Base-by-base conservation (phyloP, 2,113 vertebrate species). In the Nothocercus julius region DNA sequence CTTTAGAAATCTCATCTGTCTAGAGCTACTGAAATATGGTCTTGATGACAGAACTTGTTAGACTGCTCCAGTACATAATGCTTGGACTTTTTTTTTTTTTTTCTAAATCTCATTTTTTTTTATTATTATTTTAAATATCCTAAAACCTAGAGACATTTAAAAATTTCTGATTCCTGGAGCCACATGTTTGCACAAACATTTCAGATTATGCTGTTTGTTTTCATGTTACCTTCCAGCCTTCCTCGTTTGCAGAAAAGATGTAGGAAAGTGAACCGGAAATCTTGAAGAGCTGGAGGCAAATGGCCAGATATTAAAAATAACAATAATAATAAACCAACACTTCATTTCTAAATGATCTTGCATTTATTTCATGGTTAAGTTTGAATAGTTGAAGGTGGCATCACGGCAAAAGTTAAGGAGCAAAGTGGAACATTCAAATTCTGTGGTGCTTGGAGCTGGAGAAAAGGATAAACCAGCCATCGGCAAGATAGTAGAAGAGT, bases 11-110 rank as follows among this genome's bases (percentile, higher is more conserved):
- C 80, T 88, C 80, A 78, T 96, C 69, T 84, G 61, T 72, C 69
- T 93, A 81, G 91, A 92, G 86, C 90, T 90, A 92, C 34, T 93
- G 93, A 85, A 84, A 91, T 92, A 88, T 30, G 59, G 82, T 86
- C 76, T 85, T 69, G 83, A 90, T 86, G 90, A 95, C 90, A 96
- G 80, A 72, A 78, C 34, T 85, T 86, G 87, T 93, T 51, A 73
- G 77, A 90, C 62, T 95, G 88, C 82, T 85, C 38, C 53, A 56
- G 28, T 20, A 47, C 56, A 36, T 68, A 88, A 82, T 32, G 47
- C 63, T 25, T 62, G 58, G 69, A 75, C 9, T 49, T 49, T 49
- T 47, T 47, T 42, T n/a, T 16, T 95, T 82, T 88, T 74, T 88
- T 74, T 7, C 61, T 69, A 63, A 87, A 87, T 30, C 6, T 80